These are phyloP conservation scores for Ptilorrhoa leucosticta DNA, from an alignment of 2,113 vertebrate species.

Conservation along the genomic window DNA sequence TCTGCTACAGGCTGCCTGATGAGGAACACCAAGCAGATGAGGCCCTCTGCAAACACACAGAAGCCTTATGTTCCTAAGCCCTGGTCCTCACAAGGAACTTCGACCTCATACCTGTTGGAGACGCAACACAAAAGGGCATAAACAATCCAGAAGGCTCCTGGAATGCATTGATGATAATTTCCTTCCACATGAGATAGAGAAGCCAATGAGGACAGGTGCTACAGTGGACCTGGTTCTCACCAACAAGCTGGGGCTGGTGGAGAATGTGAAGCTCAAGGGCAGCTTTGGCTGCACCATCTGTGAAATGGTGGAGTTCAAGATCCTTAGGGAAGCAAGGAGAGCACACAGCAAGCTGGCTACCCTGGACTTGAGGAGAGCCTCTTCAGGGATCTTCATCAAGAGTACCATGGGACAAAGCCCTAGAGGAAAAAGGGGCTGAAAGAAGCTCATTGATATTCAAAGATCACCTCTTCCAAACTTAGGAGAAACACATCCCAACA, in stretches of 20 bases:
- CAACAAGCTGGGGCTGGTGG: not conserved
- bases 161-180: not conserved
- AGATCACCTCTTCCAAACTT: not conserved
- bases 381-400: not conserved
- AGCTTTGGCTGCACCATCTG: not conserved
- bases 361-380: not conserved
- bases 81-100: not conserved
- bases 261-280: not conserved
- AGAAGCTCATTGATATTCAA: not conserved
- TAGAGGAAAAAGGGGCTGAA: not conserved
- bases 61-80: not conserved
- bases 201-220: fast-evolving
- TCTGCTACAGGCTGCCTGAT: not conserved
- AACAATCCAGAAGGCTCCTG: not conserved
- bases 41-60: not conserved
- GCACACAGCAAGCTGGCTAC: not conserved
- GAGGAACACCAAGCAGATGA: not conserved
- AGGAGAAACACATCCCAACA: not conserved
- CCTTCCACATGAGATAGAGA: not conserved
- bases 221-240: not conserved
- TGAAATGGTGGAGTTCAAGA: not conserved
- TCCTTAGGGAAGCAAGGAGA: not conserved
- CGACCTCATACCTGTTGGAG: not conserved
- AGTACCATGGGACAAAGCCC: not conserved
- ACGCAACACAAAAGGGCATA: not conserved